These are phyloP conservation scores for Scophthalmus maximus DNA, from an alignment of 2,113 vertebrate species.

Conservation along the genomic window DNA sequence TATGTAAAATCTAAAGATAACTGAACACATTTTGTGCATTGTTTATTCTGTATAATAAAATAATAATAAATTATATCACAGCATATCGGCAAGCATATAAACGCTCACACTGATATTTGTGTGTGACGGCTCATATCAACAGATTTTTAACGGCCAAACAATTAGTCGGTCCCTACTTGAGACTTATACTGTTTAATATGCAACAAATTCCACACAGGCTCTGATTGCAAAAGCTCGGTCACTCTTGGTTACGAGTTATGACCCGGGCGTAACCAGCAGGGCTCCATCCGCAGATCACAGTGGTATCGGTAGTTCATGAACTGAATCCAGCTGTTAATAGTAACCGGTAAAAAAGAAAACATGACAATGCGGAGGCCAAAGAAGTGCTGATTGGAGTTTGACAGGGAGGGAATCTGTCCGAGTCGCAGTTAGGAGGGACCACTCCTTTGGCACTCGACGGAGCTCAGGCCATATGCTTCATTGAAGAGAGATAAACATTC, in stretches of 20 bases:
- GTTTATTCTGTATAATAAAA: too few species aligned
- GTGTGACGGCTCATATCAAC: too few species aligned
- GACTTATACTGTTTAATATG: not conserved
- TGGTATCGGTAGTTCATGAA: not conserved
- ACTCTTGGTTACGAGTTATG: not conserved
- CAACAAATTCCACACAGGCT: not conserved
- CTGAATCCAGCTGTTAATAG: too few species aligned
- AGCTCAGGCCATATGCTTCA: constrained; percentile 64
- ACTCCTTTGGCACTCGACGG: constrained; percentile 61
- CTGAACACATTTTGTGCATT: too few species aligned
- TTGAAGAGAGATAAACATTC: constrained; percentile 80
- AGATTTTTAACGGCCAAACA: too few species aligned
- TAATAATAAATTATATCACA: too few species aligned
- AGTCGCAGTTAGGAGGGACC: constrained; percentile 29
- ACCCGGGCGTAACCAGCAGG: not conserved
- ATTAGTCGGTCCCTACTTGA: not conserved
- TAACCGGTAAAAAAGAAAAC: not conserved
- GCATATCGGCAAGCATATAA: too few species aligned
- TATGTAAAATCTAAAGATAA: too few species aligned
- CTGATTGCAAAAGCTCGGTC: not conserved
- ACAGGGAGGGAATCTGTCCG: constrained; percentile 4
- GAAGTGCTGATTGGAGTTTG: constrained; percentile 53
- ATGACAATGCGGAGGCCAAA: not conserved
- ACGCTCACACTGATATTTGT: too few species aligned
- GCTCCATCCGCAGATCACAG: not conserved